Evolutionary conservation across 2,797 vertebrate genomes (phyloP).

Genomic region (Xerus rutilus): DNA sequence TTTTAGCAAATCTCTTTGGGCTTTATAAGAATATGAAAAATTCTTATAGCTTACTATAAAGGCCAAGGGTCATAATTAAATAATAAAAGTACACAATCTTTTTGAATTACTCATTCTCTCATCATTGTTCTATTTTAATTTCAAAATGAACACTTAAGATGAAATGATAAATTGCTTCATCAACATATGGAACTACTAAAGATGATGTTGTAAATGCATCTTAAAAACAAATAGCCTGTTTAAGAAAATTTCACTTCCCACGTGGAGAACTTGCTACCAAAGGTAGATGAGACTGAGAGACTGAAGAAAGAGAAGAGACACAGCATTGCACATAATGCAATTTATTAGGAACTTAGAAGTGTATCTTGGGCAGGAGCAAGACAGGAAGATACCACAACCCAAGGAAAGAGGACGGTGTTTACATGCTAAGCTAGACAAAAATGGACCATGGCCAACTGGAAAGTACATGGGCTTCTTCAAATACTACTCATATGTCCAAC

Average conservation of each 20-base stretch:
- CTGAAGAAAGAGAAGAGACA: background rate
- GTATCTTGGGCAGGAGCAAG: background rate
- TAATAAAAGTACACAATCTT: background rate
- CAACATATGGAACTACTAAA: background rate
- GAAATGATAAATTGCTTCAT: background rate
- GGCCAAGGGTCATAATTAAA: slow-evolving; percentile 29
- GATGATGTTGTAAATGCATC: slow-evolving; percentile 7
- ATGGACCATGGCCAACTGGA: too few relatives aligned
- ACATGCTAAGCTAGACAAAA: background rate
- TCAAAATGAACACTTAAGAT: slow-evolving; percentile 32
- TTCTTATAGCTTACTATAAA: background rate
- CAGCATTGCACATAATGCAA: background rate
- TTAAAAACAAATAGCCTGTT: slow-evolving; percentile 11
- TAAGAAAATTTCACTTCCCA: background rate
- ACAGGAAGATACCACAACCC: background rate
- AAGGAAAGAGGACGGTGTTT: background rate
- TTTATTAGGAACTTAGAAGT: background rate
- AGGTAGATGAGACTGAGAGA: too few relatives aligned
- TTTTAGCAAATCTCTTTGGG: slow-evolving; percentile 44
- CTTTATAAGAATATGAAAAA: background rate
- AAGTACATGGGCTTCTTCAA: background rate
- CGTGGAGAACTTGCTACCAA: background rate
- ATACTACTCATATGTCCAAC: background rate
- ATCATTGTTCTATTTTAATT: slow-evolving; percentile 1
- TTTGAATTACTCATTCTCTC: slow-evolving; percentile 25